A percentile compares a stretch with the other conserved stretches of the same genome.
Evolutionary conservation across 2,113 vertebrate genomes (phyloP).

Genomic region (Paedocypris sp.): DNA sequence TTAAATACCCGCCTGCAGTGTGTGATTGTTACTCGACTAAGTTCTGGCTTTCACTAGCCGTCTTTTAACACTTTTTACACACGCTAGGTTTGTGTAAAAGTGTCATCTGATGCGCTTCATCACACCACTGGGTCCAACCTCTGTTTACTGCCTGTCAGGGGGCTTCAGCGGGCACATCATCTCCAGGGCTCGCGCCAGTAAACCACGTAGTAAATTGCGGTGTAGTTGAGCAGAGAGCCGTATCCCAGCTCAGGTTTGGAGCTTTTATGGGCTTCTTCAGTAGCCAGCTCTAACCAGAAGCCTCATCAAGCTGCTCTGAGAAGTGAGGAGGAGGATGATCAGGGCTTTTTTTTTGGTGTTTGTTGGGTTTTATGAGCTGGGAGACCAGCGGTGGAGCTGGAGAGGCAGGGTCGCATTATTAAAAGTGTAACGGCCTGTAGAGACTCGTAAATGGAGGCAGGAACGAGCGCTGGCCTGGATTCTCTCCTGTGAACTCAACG

Average conservation of each 20-base stretch:
- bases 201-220: conserved; percentile 19
- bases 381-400: conserved; percentile 12
- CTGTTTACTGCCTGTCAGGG: conserved; percentile 22
- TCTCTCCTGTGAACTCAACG: background rate
- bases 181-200: conserved; percentile 8
- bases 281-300: background rate
- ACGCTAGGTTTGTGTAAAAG: background rate
- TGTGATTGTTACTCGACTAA: background rate
- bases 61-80: background rate
- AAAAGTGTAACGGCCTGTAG: conserved; percentile 24
- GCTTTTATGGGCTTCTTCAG: conserved; percentile 26
- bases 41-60: background rate
- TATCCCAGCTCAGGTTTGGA: background rate
- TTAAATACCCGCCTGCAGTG: too few species aligned
- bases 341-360: conserved; percentile 23
- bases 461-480: background rate
- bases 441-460: background rate
- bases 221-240: conserved; percentile 25
- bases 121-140: background rate
- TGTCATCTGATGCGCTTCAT: conserved; percentile 1
- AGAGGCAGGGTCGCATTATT: conserved; percentile 8
- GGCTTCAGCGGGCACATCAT: conserved; percentile 26
- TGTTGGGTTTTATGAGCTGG: conserved; percentile 13
- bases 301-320: too few species aligned
- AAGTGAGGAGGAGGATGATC: background rate